Percentiles rank a stretch among this genome's conserved stretches.
Conservation (phyloP, 2,888 invertebrate species). For the Agriopis leucophaearia region DNA sequence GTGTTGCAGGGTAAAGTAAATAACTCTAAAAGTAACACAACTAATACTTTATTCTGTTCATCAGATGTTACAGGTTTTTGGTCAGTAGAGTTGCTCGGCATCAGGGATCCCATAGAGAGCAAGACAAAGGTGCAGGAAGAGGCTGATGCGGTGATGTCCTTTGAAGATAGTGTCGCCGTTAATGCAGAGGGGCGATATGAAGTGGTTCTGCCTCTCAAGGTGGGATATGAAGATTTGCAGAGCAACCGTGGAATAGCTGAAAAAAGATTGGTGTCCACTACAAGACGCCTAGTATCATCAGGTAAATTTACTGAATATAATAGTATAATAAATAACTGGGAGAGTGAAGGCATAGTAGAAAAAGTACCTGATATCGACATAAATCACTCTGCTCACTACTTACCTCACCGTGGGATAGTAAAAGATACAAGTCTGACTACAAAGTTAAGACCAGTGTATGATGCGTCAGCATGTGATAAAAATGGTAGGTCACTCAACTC, state of each 20-base stretch:
- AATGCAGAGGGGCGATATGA: conserved; percentile 12
- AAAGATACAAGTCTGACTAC: conserved; percentile 12
- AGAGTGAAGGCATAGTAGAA: conserved; percentile 4
- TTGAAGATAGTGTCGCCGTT: conserved; percentile 6
- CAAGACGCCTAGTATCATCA: too few species aligned
- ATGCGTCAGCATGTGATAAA: conserved; percentile 6
- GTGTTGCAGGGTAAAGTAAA: conserved; percentile 12
- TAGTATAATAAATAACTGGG: conserved; percentile 5
- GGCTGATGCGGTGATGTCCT: background rate
- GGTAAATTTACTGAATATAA: conserved; percentile 3
- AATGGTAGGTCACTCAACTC: background rate
- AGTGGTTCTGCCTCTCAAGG: conserved; percentile 15
- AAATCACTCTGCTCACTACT: conserved; percentile 2
- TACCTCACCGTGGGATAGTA: conserved; percentile 7
- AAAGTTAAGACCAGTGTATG: conserved; percentile 7
- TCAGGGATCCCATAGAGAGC: conserved; percentile 7
- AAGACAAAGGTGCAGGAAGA: conserved; percentile 9
- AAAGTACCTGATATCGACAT: background rate
- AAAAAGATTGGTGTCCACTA: background rate
- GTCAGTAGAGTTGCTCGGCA: conserved; percentile 10
- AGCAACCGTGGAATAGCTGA: too few species aligned
- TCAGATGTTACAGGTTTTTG: too few species aligned
- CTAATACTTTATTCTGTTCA: too few species aligned
- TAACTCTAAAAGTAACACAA: too few species aligned
- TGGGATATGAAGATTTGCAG: background rate